These are phyloP conservation scores for Oceanodroma tethys DNA, from an alignment of 2,113 vertebrate species.

Conservation along the genomic window DNA sequence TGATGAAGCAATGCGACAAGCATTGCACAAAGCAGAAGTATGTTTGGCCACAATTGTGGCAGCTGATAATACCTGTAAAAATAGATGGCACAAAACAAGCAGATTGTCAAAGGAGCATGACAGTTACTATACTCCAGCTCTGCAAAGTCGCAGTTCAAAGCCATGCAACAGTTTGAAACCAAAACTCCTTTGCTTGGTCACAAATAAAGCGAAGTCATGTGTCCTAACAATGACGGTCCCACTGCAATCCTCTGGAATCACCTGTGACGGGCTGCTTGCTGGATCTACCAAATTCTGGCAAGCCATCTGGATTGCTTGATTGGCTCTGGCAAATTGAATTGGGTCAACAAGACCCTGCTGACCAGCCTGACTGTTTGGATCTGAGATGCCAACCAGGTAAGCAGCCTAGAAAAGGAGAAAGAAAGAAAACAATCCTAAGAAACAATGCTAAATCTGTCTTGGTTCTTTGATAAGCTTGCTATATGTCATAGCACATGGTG, in stretches of 20 bases:
- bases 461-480: background rate
- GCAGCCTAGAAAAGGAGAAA: slow-evolving; percentile 79
- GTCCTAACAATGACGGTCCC: background rate
- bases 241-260: slow-evolving; percentile 28
- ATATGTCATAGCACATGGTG: background rate
- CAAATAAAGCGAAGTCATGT: rapidly evolving
- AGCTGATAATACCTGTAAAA: slow-evolving; percentile 88
- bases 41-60: slow-evolving; percentile 98
- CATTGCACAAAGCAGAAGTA: slow-evolving; percentile 95
- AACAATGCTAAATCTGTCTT: background rate
- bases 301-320: slow-evolving; percentile 98
- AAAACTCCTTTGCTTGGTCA: background rate
- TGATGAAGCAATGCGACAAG: slow-evolving; percentile 95
- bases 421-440: background rate
- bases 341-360: slow-evolving; percentile 97
- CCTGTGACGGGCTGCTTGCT: slow-evolving; percentile 94
- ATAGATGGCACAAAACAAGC: background rate
- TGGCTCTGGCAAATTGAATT: slow-evolving; percentile 94
- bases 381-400: slow-evolving; percentile 96
- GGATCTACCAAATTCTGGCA: slow-evolving; percentile 97
- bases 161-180: background rate
- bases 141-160: background rate
- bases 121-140: background rate
- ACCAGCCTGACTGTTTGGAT: slow-evolving; percentile 96
- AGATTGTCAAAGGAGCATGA: background rate